Evolutionary conservation across 2,888 invertebrate species (phyloP), one percentile per base, ranked within the genome.

Genomic region (Carterocephalus palaemon): DNA sequence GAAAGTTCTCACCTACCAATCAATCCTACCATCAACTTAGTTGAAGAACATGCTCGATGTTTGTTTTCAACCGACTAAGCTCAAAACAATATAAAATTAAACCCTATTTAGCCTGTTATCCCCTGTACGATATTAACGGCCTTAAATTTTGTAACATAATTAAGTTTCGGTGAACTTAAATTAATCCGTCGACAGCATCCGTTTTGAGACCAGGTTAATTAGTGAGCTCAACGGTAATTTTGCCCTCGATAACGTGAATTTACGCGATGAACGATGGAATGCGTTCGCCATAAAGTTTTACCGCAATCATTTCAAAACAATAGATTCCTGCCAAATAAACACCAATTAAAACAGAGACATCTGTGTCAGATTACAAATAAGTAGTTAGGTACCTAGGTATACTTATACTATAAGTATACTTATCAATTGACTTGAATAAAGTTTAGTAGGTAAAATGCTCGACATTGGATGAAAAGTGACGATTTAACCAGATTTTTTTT

Each of bases 161-260:
- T 61, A 64, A 73, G 66, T 72, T 69, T 58, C 58, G 20, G 28
- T 51, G 52, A 60, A 66, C 64, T 67, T 74, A 65, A 73, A 69
- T 67, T 62, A 71, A 70, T 70, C 63, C 60, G 62, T 70, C 59
- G 59, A 54, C 65, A 55, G 64, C 61, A 61, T 62, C 60, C 60
- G 53, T 58, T 49, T 49, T 57, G 60, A 63, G 59, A 61, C 62
- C 60, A 63, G 36, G 52, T 55, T 71, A 71, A 74, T 76, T 68
- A 72, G 53, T 54, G 48, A 57, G 58, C 56, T 64, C 60, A 57
- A 51, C 52, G 56, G 53, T 54, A 56, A 59, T 57, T 63, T 55
- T 50, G 42, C 49, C 50, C 53, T 56, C 57, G 50, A 54, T 49
- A 52, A 38, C 31, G 31, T 28, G 4, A 49, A 51, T 55, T 54